Percentiles rank a stretch among this genome's conserved stretches.
Evolutionary conservation across 2,888 invertebrate species (phyloP).

Genomic region (Nebria salina): DNA sequence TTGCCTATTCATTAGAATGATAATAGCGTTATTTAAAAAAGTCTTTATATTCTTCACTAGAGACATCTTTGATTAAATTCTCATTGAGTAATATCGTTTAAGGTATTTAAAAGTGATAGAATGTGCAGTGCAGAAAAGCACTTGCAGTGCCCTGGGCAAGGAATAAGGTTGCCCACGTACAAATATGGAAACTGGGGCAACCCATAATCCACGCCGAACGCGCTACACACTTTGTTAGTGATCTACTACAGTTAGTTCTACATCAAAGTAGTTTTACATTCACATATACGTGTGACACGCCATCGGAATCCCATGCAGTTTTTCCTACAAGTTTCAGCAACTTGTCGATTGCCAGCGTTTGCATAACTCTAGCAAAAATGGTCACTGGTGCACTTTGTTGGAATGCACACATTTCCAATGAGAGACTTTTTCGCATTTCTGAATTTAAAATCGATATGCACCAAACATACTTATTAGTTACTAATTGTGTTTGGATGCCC

Average conservation of each 20-base stretch:
- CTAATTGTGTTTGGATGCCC: slow-evolving; percentile 30
- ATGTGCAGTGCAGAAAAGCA: slow-evolving; percentile 7
- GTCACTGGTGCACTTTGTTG: slow-evolving; percentile 11
- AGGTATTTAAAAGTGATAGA: not conserved
- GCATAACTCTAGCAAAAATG: slow-evolving; percentile 14
- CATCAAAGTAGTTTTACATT: no score
- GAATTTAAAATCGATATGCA: slow-evolving; percentile 38
- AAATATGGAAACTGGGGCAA: slow-evolving; percentile 46
- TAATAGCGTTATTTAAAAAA: no score
- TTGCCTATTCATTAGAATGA: no score
- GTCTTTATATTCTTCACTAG: no score
- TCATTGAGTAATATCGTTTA: not conserved
- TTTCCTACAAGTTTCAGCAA: no score
- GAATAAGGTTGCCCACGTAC: slow-evolving; percentile 27
- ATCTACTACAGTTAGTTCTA: not conserved
- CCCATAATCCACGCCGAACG: slow-evolving; percentile 37
- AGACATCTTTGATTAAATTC: no score
- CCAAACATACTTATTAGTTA: slow-evolving; percentile 36
- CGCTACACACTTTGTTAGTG: not conserved
- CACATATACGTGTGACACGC: no score
- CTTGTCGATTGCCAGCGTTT: not conserved
- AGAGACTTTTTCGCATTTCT: slow-evolving; percentile 29
- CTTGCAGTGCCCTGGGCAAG: slow-evolving; percentile 30
- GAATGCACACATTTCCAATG: slow-evolving; percentile 25
- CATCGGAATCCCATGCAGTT: no score